Base-by-base conservation (phyloP, 2,888 invertebrate species). In the Volucella inanis region DNA sequence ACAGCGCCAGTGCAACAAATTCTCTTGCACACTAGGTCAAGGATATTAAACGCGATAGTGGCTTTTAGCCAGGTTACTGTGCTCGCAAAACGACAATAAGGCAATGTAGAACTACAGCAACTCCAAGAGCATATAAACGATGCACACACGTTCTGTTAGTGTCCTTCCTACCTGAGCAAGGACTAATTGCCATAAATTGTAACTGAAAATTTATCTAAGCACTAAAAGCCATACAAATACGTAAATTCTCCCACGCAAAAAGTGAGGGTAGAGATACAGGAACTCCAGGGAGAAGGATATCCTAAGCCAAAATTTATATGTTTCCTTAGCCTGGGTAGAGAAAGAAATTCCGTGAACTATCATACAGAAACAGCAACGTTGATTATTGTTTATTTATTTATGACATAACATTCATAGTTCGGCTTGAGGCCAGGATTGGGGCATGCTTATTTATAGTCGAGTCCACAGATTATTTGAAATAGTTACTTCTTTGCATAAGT, bases 181-280 rank as follows among this genome's bases (percentile, higher is more conserved):
- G 65, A 71, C 47, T 79, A 84, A 84, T 75, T 84, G 83, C 57
- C 57, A 61, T 75, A 71, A 70, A 79, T 79, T 70, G 49, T 62
- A 72, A 38, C 55, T 43, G 70, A 54, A 75, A 62, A 75, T 79
- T 54, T 78, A 71, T 78, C 49, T 78, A 57, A 78, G 70, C 62
- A 55, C 62, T 68, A 70, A 71, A 68, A 78, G 62, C 62, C 49
- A 55, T 55, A 15, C 43, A 43, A 64, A 43, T 43, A 11, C 67
- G n/a, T 41, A 43, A 64, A 43, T 43, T 8, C 59, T 50, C 18
- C 57, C 57, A 65, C 65, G 41, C 65, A 22, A 6, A 2, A 31
- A 31, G 31, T 31, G 31, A 31, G 31, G 31, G 31, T 31, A 6
- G 6, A 31, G n/a, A 10, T 15, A 43, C 10, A 38, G 31, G 11